These are phyloP conservation scores for Myripristis jacobus DNA, from an alignment of 2,797 vertebrate genomes.

Conservation along the genomic window DNA sequence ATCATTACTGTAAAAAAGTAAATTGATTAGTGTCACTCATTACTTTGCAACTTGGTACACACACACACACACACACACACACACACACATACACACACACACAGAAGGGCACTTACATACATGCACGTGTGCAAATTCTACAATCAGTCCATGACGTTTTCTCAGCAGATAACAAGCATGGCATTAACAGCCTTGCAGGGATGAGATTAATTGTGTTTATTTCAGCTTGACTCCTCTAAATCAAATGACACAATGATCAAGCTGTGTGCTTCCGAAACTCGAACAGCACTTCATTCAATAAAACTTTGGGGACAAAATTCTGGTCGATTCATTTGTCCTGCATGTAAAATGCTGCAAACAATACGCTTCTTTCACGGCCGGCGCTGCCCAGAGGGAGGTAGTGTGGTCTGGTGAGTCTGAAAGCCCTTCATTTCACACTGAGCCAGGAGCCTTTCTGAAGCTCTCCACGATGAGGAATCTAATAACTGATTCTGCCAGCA, in stretches of 20 bases:
- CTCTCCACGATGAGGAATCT: slow-evolving; percentile 51
- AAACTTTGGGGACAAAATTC: slow-evolving; percentile 44
- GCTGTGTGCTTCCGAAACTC: slow-evolving; percentile 37
- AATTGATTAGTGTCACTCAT: too few relatives aligned
- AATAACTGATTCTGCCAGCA: slow-evolving; percentile 52
- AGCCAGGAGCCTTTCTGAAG: slow-evolving; percentile 43
- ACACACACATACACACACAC: too few relatives aligned
- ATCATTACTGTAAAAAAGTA: too few relatives aligned
- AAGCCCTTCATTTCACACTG: slow-evolving; percentile 46
- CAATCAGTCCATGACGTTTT: slow-evolving; percentile 5
- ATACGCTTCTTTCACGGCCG: slow-evolving; percentile 56
- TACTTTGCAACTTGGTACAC: too few relatives aligned
- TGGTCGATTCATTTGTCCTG: slow-evolving; percentile 51
- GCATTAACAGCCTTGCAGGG: slow-evolving; percentile 1
- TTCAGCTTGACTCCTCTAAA: slow-evolving; percentile 35
- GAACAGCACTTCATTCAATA: slow-evolving; percentile 31
- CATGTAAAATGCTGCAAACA: slow-evolving; percentile 45
- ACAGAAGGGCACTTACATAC: not conserved
- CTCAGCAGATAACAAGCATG: slow-evolving; percentile 6
- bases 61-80: too few relatives aligned
- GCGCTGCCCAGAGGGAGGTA: slow-evolving; percentile 22
- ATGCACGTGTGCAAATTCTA: not conserved
- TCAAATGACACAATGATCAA: slow-evolving; percentile 39
- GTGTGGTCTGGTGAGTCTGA: slow-evolving; percentile 47
- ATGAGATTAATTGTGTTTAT: slow-evolving; percentile 28